Conservation (phyloP, 2,113 vertebrate species). For the Amazona guildingii region DNA sequence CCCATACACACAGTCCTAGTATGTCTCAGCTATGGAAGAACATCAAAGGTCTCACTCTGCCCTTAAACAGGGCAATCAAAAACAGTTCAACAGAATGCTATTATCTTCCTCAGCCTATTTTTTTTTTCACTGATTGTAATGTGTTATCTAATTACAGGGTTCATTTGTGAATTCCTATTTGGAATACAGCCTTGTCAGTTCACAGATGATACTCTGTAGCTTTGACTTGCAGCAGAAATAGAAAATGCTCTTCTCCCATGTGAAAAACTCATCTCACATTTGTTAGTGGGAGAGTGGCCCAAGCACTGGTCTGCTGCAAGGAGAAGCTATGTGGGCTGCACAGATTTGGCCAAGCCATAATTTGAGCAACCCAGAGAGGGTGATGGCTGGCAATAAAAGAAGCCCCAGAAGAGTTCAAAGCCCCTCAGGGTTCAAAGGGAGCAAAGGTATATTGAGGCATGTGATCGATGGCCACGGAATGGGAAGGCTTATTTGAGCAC, state of each 20-base stretch:
- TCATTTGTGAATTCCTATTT: background rate
- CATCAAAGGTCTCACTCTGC: background rate
- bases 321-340: background rate
- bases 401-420: background rate
- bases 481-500: background rate
- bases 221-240: background rate
- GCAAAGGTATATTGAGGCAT: background rate
- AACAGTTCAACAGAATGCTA: background rate
- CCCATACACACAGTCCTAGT: background rate
- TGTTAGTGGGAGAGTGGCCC: background rate
- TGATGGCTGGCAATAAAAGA: background rate
- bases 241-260: rapidly evolving
- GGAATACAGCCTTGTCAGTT: background rate
- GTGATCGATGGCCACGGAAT: background rate
- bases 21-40: background rate
- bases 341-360: background rate
- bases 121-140: background rate
- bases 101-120: background rate
- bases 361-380: background rate
- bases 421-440: background rate
- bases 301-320: background rate
- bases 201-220: background rate
- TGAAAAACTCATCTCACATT: background rate
- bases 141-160: background rate
- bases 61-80: conserved; percentile 13